A percentile compares a stretch with the other conserved stretches of the same genome.
phyloP scores from a whole-genome alignment of 1,140 invertebrate species.

The Drepana arcuata region DNA sequence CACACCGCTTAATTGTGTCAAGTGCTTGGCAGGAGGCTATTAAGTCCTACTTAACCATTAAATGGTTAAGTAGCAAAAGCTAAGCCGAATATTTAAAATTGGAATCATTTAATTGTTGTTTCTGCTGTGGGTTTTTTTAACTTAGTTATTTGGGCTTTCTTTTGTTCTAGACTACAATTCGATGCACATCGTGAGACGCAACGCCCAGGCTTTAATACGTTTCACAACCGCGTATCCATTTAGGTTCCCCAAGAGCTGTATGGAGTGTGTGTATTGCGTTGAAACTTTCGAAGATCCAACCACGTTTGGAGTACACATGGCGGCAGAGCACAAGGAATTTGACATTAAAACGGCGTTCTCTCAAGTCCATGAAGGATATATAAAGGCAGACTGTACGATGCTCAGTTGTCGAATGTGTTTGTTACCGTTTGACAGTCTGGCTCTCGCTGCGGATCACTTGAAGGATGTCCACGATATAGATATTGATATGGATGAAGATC shows the following conservation, averaged over 20 bases:
- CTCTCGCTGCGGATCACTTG: constrained; percentile 35
- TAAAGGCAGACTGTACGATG: constrained; percentile 46
- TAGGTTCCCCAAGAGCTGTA: constrained; percentile 41
- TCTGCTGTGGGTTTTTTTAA: too few species aligned
- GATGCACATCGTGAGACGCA: constrained; percentile 45
- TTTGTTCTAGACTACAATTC: constrained; percentile 55
- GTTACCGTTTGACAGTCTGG: constrained; percentile 21
- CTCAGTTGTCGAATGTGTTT: constrained; percentile 37
- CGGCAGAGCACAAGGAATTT: constrained; percentile 28
- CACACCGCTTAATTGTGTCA: too few species aligned
- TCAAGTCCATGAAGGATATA: constrained; percentile 31
- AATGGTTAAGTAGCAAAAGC: too few species aligned
- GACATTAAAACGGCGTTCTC: constrained; percentile 34
- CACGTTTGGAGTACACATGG: constrained; percentile 39
- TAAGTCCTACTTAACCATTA: too few species aligned
- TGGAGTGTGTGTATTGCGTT: constrained; percentile 52
- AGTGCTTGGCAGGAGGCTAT: too few species aligned
- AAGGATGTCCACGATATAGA: constrained; percentile 23
- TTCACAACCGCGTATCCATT: constrained; percentile 50
- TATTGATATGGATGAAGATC: constrained; percentile 23
- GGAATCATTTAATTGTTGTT: too few species aligned
- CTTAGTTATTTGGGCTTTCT: too few species aligned
- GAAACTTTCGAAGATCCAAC: constrained; percentile 34
- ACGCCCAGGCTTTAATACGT: constrained; percentile 48
- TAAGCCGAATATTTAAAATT: too few species aligned